Evolutionary conservation across 2,797 vertebrate genomes (phyloP), one percentile per base, ranked within the genome.

Genomic region (Chrysocyon brachyurus): DNA sequence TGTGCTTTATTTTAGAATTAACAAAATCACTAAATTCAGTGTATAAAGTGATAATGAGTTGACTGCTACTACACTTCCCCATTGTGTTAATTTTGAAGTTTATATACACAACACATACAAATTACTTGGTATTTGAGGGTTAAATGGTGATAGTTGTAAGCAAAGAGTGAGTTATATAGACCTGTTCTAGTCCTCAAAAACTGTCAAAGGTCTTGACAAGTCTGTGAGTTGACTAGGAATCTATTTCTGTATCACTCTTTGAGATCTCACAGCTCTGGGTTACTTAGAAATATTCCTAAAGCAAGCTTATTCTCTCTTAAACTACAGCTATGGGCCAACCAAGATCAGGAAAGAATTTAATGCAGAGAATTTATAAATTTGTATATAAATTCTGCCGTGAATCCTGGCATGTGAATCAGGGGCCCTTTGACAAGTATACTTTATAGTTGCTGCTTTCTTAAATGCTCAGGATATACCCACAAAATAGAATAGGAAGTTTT

Each of bases 1-100:
- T 96, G 79, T 98, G 49, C 5, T 6, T 54, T 93, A 97, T 4
- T 6, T 54, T 92, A 97, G 52, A 92, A 73, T 97, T 90, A 96
- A 96, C 54, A 83, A 78, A 93, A 77, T 72, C 91, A 77, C 40
- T 91, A 85, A 97, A 70, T 94, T 94, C 16, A 78, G 1, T 90
- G 31, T 87, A 33, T 88, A 90, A 78, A 88, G 6, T 94, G 22
- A 85, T 92, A 88, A 63, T 95, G 63, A 77, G 28, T 88, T 92
- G 24, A 90, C 33, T 91, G 11, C 54, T 56, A 12, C 46, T 73
- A n/a, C 0, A 28, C 46, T 90, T 84, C 68, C 87, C 5, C 63
- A 36, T 66, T 92, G 21, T 95, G 94, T 96, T 96, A 95, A 33
- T 79, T 40, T 72, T 68, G 85, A 94, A 84, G 4, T 86, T 92